These are phyloP conservation scores for Xestia rhomboidea DNA, from an alignment of 2,888 invertebrate genomes.

Conservation along the genomic window DNA sequence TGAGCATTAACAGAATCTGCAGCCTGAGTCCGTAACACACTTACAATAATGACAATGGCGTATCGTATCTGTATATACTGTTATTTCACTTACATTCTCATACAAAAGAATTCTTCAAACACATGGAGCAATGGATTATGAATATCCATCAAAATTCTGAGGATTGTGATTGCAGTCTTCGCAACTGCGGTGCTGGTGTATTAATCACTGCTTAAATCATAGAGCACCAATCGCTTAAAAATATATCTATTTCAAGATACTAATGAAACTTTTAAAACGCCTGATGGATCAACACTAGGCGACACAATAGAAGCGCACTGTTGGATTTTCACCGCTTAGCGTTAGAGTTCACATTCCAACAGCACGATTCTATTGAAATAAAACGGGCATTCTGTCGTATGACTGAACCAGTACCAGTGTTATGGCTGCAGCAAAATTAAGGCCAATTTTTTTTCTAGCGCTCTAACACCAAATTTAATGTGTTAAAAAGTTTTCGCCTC, in stretches of 20 bases:
- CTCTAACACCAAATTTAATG: conserved; percentile 1
- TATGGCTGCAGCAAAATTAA: not conserved
- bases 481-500: not conserved
- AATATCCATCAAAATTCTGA: not conserved
- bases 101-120: not conserved
- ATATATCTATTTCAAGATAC: not conserved
- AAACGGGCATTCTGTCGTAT: not conserved
- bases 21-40: not conserved
- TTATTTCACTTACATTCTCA: not conserved
- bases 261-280: not conserved
- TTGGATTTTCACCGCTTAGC: not conserved
- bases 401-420: not conserved
- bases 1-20: not conserved
- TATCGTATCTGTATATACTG: not conserved
- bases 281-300: not conserved
- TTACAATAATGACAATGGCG: not conserved
- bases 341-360: not conserved
- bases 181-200: not conserved
- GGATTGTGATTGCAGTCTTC: not conserved
- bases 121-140: not conserved
- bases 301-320: not conserved
- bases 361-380: not conserved
- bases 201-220: not conserved
- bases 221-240: conserved; percentile 6
- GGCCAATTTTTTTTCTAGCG: not conserved